Evolutionary conservation across 2,888 invertebrate species (phyloP).

Genomic region (Koerneria pararmatus): DNA sequence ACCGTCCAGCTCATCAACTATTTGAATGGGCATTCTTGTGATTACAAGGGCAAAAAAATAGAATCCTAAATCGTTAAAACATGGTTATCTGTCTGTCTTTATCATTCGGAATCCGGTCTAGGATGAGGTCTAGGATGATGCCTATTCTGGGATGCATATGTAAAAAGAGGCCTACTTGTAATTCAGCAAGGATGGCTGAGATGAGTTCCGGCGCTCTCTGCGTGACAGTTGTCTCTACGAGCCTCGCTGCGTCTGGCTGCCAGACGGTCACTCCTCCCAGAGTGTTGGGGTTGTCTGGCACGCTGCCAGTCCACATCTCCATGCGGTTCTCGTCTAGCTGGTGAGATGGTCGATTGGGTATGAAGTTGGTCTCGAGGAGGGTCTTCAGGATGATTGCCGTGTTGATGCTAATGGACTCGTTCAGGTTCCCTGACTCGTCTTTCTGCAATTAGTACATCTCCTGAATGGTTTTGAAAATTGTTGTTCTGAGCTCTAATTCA

Average conservation of each 20-base stretch:
- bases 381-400: constrained; percentile 25
- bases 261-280: constrained; percentile 1
- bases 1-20: too few species aligned
- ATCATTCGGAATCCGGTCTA: neutral
- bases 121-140: neutral
- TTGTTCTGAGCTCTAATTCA: too few species aligned
- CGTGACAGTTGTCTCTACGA: constrained; percentile 34
- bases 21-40: too few species aligned
- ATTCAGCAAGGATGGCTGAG: constrained; percentile 22
- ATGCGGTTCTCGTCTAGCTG: constrained; percentile 14
- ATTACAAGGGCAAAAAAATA: too few species aligned
- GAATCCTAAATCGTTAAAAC: too few species aligned
- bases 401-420: constrained; percentile 23
- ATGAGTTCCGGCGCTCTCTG: constrained; percentile 23
- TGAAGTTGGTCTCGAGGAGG: constrained; percentile 31
- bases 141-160: neutral
- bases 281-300: constrained; percentile 4
- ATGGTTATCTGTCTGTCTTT: neutral
- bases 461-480: too few species aligned
- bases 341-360: constrained; percentile 26
- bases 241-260: constrained; percentile 35
- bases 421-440: constrained; percentile 3
- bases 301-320: constrained; percentile 18
- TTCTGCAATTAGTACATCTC: constrained; percentile 4
- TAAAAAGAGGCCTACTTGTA: constrained; percentile 12